Evolutionary conservation across 1,140 invertebrate species (phyloP), one percentile per base, ranked within the genome.

Genomic region (Manduca sexta): DNA sequence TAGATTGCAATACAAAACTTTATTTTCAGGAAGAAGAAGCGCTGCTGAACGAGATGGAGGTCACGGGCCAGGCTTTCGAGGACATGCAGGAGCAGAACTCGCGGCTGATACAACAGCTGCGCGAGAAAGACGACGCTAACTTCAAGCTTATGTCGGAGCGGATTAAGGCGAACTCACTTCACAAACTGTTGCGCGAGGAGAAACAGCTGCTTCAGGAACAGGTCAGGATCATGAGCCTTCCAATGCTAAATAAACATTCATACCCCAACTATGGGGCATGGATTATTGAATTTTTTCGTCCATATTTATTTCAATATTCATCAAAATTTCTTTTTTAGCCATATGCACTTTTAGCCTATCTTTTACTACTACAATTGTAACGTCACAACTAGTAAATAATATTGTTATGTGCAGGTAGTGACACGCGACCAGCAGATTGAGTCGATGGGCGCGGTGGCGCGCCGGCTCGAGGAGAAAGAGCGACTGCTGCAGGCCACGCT

Each of bases 11-110:
- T n/a, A n/a, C n/a, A n/a, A n/a, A n/a, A n/a, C n/a, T n/a, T n/a
- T n/a, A n/a, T n/a, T n/a, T n/a, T n/a, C 75, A 96, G 92, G 97
- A 99, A 80, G 98, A 99, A 84, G 98, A 99, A 78, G 97, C 97
- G 1, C 86, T 99, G 43, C 86, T 99, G 2, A 98, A 97, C 74
- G 98, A 99, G 84, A 98, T 99, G 95, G 98, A 99, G 82, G 97
- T 99, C 0, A 99, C 97, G 0, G 98, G 98, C 0, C 97, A 98
- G 85, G 98, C 98, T 0, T 99, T 98, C 78, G 98, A 99, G 86
- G 97, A 99, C 71, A 98, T 99, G 97, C 97, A 99, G 84, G 97
- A 99, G 73, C 97, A 99, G 83, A 99, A 99, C 87, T 96, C 95
- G 0, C 87, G 98, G 18, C 88, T 99, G 8, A 95, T 99, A 42